Evolutionary conservation across 2,888 invertebrate species (phyloP), one percentile per base, ranked within the genome.

Genomic region (Cacoxenus indagator): DNA sequence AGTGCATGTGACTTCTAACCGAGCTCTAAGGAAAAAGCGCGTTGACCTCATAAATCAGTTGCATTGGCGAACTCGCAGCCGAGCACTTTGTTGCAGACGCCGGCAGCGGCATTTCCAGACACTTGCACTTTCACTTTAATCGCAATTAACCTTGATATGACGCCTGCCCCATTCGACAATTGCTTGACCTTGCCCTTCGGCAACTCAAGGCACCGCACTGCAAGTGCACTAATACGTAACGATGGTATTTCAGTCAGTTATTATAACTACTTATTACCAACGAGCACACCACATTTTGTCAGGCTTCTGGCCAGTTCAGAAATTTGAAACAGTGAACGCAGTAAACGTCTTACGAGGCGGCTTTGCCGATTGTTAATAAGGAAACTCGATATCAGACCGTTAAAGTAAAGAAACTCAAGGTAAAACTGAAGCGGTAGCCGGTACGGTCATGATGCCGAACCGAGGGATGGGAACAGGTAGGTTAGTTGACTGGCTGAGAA

Each of bases 41-140:
- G 75, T 73, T 78, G 81, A 81, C 78, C 81, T 76, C 81, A 82
- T 81, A 82, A 82, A 81, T 81, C 73, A 76, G 51, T 29, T 64
- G 64, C 64, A 64, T 51, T 27, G 59, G 59, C 67, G 37, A 70
- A 59, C 57, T 29, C 55, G 61, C 64, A 64, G 75, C 71, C 72
- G 74, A 78, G 80, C 80, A 80, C 61, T 37, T 66, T 48, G 43
- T n/a, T 31, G 54, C 55, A 57, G 66, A 45, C 64, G 55, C 54
- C 24, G 75, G 72, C 73, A 77, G 75, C 74, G 76, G 75, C 65
- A 73, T 80, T 80, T 75, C 76, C 78, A 75, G 75, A 83, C 81
- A 82, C 83, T 82, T 83, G 83, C 82, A 80, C 82, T 82, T 81
- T 79, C 82, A 73, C 73, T 73, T 81, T 83, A 82, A 81, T 78